These are phyloP conservation scores for Sparus aurata DNA, from an alignment of 2,797 vertebrate species.

Conservation along the genomic window DNA sequence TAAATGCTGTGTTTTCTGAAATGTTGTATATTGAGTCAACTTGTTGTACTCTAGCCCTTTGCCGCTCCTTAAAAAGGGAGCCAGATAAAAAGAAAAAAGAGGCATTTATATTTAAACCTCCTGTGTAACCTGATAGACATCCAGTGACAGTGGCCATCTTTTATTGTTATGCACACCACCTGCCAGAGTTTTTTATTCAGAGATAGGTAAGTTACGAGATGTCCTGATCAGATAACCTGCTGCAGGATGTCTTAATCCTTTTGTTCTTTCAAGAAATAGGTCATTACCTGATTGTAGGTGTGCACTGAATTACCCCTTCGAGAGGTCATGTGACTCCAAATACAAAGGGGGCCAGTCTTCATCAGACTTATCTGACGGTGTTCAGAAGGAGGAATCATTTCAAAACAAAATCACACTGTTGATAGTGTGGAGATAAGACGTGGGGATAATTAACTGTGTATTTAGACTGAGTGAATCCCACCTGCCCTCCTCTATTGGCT, in stretches of 20 bases:
- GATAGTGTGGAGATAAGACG: constrained; percentile 83
- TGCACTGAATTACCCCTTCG: constrained; percentile 71
- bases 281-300: constrained; percentile 76
- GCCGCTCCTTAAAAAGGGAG: background rate
- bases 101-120: background rate
- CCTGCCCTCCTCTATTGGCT: constrained; percentile 79
- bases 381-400: constrained; percentile 71
- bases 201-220: constrained; percentile 44
- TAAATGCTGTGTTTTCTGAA: no score
- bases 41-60: no score
- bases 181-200: constrained; percentile 67
- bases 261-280: constrained; percentile 79
- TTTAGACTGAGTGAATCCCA: constrained; percentile 57
- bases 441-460: constrained; percentile 72
- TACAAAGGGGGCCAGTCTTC: constrained; percentile 81
- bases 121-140: constrained; percentile 6
- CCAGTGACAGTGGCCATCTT: constrained; percentile 35
- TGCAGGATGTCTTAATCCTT: constrained; percentile 70
- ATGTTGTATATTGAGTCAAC: no score
- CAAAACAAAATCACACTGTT: constrained; percentile 72
- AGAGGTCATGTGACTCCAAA: constrained; percentile 75
- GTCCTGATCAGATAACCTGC: constrained; percentile 73
- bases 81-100: constrained; percentile 23
- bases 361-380: constrained; percentile 75
- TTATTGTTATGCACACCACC: constrained; percentile 47